Evolutionary conservation across 2,797 vertebrate genomes (phyloP).

Genomic region (Enteromius argenteus): DNA sequence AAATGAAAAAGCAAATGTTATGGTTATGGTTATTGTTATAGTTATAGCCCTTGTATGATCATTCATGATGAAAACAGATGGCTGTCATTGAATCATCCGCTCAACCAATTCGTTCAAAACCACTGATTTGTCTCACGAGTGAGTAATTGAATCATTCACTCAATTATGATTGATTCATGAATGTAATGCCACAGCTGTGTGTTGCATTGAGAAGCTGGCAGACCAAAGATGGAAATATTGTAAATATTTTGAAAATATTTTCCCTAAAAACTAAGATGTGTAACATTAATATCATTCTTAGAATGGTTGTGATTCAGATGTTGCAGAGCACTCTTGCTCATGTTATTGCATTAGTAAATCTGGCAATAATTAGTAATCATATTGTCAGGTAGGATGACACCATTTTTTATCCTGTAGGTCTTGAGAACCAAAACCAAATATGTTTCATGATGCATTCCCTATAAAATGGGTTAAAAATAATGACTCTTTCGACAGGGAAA

Average conservation of each 20-base stretch:
- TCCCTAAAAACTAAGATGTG: not conserved
- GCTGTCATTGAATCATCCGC: too few relatives aligned
- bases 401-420: not conserved
- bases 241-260: not conserved
- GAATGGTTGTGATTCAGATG: not conserved
- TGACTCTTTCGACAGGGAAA: not conserved
- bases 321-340: not conserved
- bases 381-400: not conserved
- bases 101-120: not conserved
- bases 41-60: not conserved
- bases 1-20: not conserved
- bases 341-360: not conserved
- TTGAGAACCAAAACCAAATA: not conserved
- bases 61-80: not conserved
- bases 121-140: not conserved
- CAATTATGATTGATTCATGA: not conserved
- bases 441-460: not conserved
- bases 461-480: conserved; percentile 4
- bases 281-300: not conserved
- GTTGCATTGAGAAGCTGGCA: not conserved
- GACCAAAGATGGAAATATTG: not conserved
- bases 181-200: not conserved
- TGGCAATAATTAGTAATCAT: not conserved
- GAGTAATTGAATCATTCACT: not conserved
- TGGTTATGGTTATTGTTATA: not conserved